These are phyloP conservation scores for Asobara japonica DNA, from an alignment of 1,140 invertebrate genomes.

Conservation along the genomic window DNA sequence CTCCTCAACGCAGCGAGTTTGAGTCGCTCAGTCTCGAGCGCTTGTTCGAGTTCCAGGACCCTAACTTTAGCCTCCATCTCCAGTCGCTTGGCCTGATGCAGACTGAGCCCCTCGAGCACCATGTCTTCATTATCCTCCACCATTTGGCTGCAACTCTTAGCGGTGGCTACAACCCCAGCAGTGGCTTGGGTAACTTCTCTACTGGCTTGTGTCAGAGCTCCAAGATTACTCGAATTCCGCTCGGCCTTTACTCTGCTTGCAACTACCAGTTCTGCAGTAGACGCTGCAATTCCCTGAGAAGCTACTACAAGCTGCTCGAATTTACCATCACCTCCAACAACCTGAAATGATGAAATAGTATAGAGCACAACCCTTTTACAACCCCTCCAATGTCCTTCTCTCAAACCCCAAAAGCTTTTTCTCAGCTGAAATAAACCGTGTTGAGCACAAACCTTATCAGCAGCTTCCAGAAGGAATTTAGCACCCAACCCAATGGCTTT, in stretches of 20 bases:
- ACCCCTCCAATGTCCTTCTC: too few relatives aligned
- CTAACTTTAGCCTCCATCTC: slow-evolving; percentile 96
- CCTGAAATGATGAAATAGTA: too few relatives aligned
- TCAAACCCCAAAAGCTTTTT: too few relatives aligned
- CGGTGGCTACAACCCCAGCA: slow-evolving; percentile 91
- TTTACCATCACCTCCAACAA: slow-evolving; percentile 86
- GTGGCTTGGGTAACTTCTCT: slow-evolving; percentile 89
- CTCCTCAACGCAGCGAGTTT: slow-evolving; percentile 85
- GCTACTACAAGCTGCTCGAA: slow-evolving; percentile 95
- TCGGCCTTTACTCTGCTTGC: slow-evolving; percentile 93
- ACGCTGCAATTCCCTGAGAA: slow-evolving; percentile 96
- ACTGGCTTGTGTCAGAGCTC: slow-evolving; percentile 83
- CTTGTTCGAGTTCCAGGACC: slow-evolving; percentile 91
- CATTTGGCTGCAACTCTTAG: slow-evolving; percentile 86
- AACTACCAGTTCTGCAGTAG: slow-evolving; percentile 96
- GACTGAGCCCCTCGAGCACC: slow-evolving; percentile 87
- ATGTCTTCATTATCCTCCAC: slow-evolving; percentile 90
- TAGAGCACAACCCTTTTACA: too few relatives aligned
- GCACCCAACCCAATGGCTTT: slow-evolving; percentile 97
- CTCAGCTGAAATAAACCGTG: too few relatives aligned
- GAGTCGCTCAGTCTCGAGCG: slow-evolving; percentile 87
- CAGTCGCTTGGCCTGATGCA: slow-evolving; percentile 93
- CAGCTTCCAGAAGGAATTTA: slow-evolving; percentile 91
- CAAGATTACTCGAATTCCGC: slow-evolving; percentile 80
- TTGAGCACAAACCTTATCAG: too few relatives aligned